Evolutionary conservation across 1,140 invertebrate genomes (phyloP).

Genomic region (Ceratina calcarata): DNA sequence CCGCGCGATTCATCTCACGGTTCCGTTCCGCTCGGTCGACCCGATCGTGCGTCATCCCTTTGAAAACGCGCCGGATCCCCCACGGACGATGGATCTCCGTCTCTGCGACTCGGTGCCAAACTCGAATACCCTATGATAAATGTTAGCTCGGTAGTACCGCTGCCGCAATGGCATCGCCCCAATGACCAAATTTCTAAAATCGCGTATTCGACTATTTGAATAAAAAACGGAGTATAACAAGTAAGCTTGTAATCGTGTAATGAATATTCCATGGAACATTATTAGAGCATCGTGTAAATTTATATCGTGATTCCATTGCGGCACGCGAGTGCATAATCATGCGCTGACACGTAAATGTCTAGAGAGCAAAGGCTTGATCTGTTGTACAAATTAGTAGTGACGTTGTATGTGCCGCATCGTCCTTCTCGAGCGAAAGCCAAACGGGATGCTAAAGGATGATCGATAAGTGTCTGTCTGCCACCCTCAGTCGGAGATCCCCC

Average conservation of each 20-base stretch:
- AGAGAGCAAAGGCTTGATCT: constrained; percentile 70
- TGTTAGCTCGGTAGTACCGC: constrained; percentile 67
- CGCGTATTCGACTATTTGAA: no score
- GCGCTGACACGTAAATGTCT: constrained; percentile 65
- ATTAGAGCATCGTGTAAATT: no score
- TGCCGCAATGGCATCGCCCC: constrained; percentile 57
- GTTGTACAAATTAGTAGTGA: constrained; percentile 70
- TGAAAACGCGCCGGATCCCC: not conserved
- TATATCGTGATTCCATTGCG: constrained; percentile 45
- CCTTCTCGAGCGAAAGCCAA: constrained; percentile 45
- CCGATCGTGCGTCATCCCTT: constrained; percentile 13
- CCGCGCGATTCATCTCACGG: not conserved
- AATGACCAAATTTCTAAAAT: no score
- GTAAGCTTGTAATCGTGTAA: no score
- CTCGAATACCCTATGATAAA: constrained; percentile 65
- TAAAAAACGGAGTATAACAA: no score
- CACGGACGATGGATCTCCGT: constrained; percentile 58
- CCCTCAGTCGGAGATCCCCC: not conserved
- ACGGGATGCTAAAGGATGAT: constrained; percentile 43
- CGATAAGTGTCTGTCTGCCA: constrained; percentile 20
- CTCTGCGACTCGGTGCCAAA: constrained; percentile 59
- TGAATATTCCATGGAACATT: no score
- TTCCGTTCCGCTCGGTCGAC: not conserved
- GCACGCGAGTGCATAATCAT: constrained; percentile 56
- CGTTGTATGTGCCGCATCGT: constrained; percentile 66